Evolutionary conservation across 2,113 vertebrate genomes (phyloP), one percentile per base, ranked within the genome.

Genomic region (Mirza zaza): DNA sequence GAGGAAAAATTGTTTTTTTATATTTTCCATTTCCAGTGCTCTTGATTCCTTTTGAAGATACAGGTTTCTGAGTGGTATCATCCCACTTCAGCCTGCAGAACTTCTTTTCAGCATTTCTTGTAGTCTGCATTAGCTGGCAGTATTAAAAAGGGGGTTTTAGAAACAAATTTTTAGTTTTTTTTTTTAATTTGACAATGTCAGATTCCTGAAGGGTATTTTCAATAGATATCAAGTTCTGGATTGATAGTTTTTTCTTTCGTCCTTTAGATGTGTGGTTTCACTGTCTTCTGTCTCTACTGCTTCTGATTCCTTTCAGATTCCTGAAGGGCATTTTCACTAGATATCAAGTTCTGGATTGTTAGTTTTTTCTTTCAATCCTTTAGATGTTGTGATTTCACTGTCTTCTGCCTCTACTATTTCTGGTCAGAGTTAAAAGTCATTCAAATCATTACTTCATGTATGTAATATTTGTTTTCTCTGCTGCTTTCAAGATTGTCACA

Each of bases 381-480:
- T 32, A 27, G 15, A 59, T 55, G 52, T 52, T 55, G 9, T 6
- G 36, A 17, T 20, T 70, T 36, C 34, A 1, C 1, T 42, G n/a
- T 50, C 65, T 55, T 39, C 55, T 76, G 23, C 45, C 25, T 61
- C 13, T 50, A 1, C 15, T n/a, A 1, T 8, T 85, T 48, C 36
- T n/a, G 21, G 29, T 8, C 23, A 42, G 27, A 29, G 27, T 63
- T 3, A 45, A 27, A 36, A 45, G 29, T 10, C 4, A 25, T 39
- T n/a, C 1, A 3, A 1, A 29, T 20, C 42, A 0, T 52, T 34
- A 4, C 7, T 36, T 55, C 50, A 12, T 32, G 36, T 20, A 2
- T 10, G 0, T 8, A 18, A 5, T 21, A 45, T 52, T 45, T 18
- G 29, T 50, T 55, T 68, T 55, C 77, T 75, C 48, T 89, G 45